Percentiles rank a stretch among this genome's conserved stretches.
Evolutionary conservation across 2,797 vertebrate species (phyloP).

Genomic region (Paguma larvata): DNA sequence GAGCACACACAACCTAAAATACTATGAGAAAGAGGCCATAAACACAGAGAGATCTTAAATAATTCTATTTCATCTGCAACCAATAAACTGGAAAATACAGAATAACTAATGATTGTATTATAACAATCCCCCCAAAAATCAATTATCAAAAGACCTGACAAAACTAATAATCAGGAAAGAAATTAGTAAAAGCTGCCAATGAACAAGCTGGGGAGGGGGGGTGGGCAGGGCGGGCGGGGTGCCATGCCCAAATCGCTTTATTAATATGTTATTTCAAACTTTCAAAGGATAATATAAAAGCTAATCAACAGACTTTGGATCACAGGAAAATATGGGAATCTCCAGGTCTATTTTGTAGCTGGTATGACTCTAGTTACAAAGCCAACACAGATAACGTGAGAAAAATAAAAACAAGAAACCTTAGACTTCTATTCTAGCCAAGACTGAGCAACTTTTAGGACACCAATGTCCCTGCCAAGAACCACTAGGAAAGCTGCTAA

Average conservation of each 20-base stretch:
- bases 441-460: constrained; percentile 46
- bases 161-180: not conserved
- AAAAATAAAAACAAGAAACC: constrained; percentile 39
- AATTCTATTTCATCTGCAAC: not conserved
- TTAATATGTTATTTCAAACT: not conserved
- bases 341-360: not conserved
- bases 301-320: not conserved
- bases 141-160: not conserved
- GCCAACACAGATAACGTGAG: not conserved
- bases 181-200: not conserved
- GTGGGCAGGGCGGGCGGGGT: too few relatives aligned
- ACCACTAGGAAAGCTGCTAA: not conserved
- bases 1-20: not conserved
- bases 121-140: not conserved
- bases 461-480: constrained; percentile 9
- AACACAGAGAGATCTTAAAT: not conserved
- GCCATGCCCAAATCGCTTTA: not conserved
- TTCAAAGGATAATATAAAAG: not conserved
- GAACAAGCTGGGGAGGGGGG: too few relatives aligned
- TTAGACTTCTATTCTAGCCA: not conserved
- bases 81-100: not conserved
- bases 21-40: not conserved
- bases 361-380: constrained; percentile 31
- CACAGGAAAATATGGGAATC: not conserved
- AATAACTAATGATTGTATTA: not conserved